Evolutionary conservation across 2,113 vertebrate genomes (phyloP), one percentile per base, ranked within the genome.

Genomic region (Sorex araneus): DNA sequence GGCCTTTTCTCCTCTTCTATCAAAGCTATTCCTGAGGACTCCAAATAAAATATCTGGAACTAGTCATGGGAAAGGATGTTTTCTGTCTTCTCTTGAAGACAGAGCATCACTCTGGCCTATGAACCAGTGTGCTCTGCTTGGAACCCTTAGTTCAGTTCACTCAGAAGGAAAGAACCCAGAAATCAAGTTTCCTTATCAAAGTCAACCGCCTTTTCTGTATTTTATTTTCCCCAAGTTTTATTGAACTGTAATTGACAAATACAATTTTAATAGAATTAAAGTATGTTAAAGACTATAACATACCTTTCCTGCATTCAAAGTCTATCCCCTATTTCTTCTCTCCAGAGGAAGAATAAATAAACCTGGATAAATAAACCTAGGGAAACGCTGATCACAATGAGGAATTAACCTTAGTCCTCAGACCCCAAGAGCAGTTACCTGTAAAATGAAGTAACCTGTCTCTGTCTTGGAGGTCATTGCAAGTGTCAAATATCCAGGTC

Each of bases 341-440:
- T 90, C 91, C 66, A 67, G 76, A 43, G 78, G 60, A 78, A 88
- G 40, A 75, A 18, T n/a, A 82, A 82, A 76, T 13, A 79, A 64
- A 89, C 28, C 32, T 27, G 21, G 36, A 92, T 90, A 88, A 40
- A 82, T 92, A 92, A 83, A 64, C 79, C 50, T 16, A 71, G 10
- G 85, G 60, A 79, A 92, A 66, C 28, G 90, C 70, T 63, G 76
- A 90, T 57, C 27, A 69, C 50, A 83, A 60, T 76, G 15, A n/a
- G n/a, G 43, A 45, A 76, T 23, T 74, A 71, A 28, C 79, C 50
- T 32, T 3, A 11, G 70, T 79, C 71, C 45, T 66, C 85, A 1
- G 60, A 69, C 64, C 60, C 63, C 71, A 7, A 75, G 54, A 86
- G 30, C n/a, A 18, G 13, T 92, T 84, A 81, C 25, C 63, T 78